Conservation (phyloP, 2,113 vertebrate species). For the Ploceus nigricollis region DNA sequence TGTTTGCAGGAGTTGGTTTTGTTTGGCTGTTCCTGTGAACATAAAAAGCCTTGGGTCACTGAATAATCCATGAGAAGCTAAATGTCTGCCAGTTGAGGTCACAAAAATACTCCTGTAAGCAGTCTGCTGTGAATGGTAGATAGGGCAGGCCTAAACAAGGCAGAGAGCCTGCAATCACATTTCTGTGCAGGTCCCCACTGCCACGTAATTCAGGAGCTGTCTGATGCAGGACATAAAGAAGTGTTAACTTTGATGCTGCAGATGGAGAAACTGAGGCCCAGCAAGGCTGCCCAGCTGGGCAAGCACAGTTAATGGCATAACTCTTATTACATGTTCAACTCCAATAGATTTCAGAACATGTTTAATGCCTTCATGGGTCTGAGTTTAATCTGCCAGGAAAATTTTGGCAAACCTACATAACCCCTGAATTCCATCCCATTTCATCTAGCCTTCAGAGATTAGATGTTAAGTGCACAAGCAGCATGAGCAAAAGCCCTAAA, state of each 20-base stretch:
- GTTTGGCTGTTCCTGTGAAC: background rate
- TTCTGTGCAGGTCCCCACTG: background rate
- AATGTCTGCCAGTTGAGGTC: background rate
- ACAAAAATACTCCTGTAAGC: background rate
- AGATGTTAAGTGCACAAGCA: background rate
- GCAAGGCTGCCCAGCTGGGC: background rate
- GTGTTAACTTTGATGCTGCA: background rate
- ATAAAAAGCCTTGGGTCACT: background rate
- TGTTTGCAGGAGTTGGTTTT: background rate
- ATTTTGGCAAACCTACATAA: background rate
- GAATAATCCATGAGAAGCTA: constrained; percentile 19
- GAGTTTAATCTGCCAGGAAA: background rate
- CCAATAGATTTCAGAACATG: background rate
- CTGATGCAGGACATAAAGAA: background rate
- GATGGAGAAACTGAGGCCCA: background rate
- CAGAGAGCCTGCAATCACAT: background rate
- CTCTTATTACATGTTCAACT: background rate
- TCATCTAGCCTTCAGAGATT: background rate
- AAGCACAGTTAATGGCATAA: background rate
- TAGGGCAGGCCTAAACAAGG: background rate
- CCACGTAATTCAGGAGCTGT: background rate
- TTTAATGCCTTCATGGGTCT: background rate
- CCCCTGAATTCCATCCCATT: background rate
- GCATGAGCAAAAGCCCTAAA: background rate
- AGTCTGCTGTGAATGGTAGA: background rate